Evolutionary conservation across 1,140 invertebrate genomes (phyloP).

Genomic region (Polyergus mexicanus): DNA sequence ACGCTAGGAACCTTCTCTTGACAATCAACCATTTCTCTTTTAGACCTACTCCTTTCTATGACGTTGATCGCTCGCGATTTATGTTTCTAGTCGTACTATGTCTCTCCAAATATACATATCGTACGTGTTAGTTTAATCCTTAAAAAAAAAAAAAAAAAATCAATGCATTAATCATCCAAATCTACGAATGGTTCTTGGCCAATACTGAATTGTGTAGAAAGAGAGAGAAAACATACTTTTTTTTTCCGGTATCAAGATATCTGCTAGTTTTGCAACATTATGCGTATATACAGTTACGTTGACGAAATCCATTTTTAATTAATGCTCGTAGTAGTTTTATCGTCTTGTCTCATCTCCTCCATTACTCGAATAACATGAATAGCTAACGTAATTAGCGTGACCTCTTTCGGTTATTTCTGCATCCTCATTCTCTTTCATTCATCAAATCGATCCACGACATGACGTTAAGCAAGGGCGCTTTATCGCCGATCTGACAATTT

Average conservation of each 20-base stretch:
- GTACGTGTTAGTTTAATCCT: slow-evolving; percentile 7
- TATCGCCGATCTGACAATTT: slow-evolving; percentile 55
- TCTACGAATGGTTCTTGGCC: neutral
- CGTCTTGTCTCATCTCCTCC: slow-evolving; percentile 31
- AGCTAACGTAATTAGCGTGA: slow-evolving; percentile 53
- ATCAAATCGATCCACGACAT: slow-evolving; percentile 53
- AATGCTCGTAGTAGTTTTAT: slow-evolving; percentile 41
- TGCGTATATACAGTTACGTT: neutral
- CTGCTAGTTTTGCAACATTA: neutral
- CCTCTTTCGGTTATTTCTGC: slow-evolving; percentile 41
- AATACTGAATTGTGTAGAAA: neutral
- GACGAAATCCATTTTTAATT: slow-evolving; percentile 46
- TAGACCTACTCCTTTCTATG: neutral
- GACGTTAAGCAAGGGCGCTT: slow-evolving; percentile 53
- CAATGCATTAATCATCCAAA: neutral
- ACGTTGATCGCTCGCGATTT: slow-evolving; percentile 43
- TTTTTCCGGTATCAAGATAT: neutral
- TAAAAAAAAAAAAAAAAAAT: too few species aligned
- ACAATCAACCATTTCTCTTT: slow-evolving; percentile 75
- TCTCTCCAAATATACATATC: slow-evolving; percentile 50
- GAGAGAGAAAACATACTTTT: too few species aligned
- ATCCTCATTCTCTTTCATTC: slow-evolving; percentile 60
- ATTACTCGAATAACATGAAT: slow-evolving; percentile 43
- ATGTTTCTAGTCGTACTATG: slow-evolving; percentile 8
- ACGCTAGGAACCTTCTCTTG: slow-evolving; percentile 66